phyloP scores from a whole-genome alignment of 2,797 vertebrate genomes.

The Arctocebus calabarensis region DNA sequence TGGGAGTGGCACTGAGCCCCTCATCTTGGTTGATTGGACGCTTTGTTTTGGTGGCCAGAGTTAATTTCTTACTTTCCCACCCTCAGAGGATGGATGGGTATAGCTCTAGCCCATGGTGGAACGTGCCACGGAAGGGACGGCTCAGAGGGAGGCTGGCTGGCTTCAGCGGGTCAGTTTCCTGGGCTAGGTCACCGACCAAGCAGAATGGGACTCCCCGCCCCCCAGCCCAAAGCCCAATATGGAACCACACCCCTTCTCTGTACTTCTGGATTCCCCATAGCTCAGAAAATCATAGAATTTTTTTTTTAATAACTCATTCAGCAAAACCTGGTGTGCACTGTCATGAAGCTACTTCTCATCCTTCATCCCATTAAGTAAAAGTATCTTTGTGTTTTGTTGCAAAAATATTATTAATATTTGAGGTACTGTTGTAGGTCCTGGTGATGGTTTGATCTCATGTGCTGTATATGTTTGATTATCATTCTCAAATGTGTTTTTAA shows the following conservation, averaged over 20 bases:
- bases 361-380: not conserved
- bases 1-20: not conserved
- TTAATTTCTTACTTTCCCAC: not conserved
- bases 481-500: not conserved
- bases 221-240: not conserved
- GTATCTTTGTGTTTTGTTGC: not conserved
- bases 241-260: not conserved
- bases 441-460: not conserved
- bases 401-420: not conserved
- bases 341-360: not conserved
- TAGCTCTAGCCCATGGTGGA: not conserved
- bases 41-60: not conserved
- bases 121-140: not conserved
- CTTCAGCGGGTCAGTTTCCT: not conserved
- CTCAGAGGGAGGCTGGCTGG: not conserved
- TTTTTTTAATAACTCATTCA: not conserved
- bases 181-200: not conserved
- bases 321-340: not conserved
- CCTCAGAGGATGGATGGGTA: not conserved
- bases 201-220: not conserved
- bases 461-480: not conserved
- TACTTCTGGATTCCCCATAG: not conserved
- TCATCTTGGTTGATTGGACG: not conserved
- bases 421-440: not conserved
- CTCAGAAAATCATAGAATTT: not conserved